Base-by-base conservation (phyloP, 2,888 invertebrate species). In the Volucella inanis region DNA sequence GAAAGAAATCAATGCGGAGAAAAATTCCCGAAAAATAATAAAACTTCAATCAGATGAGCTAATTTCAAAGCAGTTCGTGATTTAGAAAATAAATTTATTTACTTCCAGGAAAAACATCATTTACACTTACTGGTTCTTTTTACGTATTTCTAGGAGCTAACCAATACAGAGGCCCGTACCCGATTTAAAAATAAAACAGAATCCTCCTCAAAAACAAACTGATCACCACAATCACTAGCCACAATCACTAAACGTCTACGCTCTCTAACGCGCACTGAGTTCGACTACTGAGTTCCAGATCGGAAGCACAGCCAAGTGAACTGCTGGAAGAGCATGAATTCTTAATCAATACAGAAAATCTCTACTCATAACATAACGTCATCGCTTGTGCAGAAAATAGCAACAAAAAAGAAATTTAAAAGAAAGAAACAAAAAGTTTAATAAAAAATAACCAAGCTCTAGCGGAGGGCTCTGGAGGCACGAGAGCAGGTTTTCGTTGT, bases 371-470 rank as follows among this genome's bases (percentile, higher is more conserved):
- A 49, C 41, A 57, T 43, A 71, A 54, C 75, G 84, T 65, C 84
- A 84, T 79, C 75, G 68, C 43, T 71, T 65, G 43, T 84, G 75
- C 75, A 79, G 71, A 84, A 84, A 79, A 84, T 45, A 75, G 45
- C 52, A 65, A 70, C 47, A 65, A 68, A 75, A 31, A 45, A 18
- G 31, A 6, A 31, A 31, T 31, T 31, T 6, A 31, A 31, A 31
- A 4, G 45, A 14, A 59, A 59, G 12, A 39, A 18, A 22, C 18
- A 15, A 9, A 57, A 1, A 11, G 11, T 9, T 4, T 12, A 10
- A 75, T 43, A n/a, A 71, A 45, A 38, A 67, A 70, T 14, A 43
- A 71, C 22, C 41, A 38, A 72, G 61, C 61, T 55, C 61, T 61
- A 70, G 45, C 70, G 50, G 71, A 10, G 43, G 18, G 43, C 22